Conservation (phyloP, 2,113 vertebrate genomes). For the Anoura caudifer region DNA sequence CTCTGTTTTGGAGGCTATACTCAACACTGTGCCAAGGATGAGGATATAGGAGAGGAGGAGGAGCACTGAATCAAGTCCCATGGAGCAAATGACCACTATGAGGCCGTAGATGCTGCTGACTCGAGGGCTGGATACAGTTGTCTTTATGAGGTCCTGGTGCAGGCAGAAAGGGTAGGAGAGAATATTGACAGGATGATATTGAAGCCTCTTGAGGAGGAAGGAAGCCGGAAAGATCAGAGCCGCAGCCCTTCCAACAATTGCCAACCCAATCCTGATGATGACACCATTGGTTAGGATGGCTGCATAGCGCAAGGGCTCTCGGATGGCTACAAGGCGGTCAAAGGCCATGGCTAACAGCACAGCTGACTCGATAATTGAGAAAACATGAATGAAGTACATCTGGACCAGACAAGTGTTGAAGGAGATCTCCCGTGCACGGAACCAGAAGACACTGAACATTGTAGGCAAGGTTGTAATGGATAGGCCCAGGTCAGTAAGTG, state of each 20-base stretch:
- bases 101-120: conserved; percentile 65
- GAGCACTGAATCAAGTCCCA: conserved; percentile 62
- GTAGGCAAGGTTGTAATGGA: conserved; percentile 64
- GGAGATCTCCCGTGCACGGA: conserved; percentile 55
- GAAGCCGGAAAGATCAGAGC: conserved; percentile 66
- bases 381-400: conserved; percentile 77
- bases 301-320: conserved; percentile 52
- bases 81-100: conserved; percentile 64
- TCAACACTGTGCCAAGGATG: conserved; percentile 61
- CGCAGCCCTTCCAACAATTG: conserved; percentile 59
- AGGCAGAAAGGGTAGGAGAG: conserved; percentile 66
- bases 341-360: conserved; percentile 72
- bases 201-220: conserved; percentile 69
- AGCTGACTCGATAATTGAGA: conserved; percentile 62
- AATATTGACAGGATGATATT: conserved; percentile 43
- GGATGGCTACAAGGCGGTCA: conserved; percentile 61
- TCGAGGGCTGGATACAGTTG: conserved; percentile 22
- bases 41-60: conserved; percentile 58
- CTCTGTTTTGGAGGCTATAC: conserved; percentile 56
- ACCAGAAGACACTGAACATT: conserved; percentile 72
- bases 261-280: conserved; percentile 34
- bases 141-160: conserved; percentile 62
- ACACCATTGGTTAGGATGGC: conserved; percentile 55
- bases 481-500: conserved; percentile 65
- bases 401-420: conserved; percentile 65